phyloP scores from a whole-genome alignment of 2,888 invertebrate genomes.

The Caenorhabditis afra region DNA sequence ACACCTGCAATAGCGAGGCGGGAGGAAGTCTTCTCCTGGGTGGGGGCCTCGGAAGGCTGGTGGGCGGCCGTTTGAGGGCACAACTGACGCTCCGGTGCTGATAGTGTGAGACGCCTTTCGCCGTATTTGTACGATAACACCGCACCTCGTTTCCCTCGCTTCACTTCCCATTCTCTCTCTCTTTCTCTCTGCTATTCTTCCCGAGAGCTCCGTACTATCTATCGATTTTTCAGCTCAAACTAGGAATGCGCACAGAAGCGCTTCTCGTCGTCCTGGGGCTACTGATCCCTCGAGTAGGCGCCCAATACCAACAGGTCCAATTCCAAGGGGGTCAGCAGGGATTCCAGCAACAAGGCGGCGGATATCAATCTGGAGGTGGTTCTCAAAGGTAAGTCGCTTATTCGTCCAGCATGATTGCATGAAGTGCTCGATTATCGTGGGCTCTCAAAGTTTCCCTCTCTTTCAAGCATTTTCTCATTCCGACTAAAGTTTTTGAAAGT shows the following conservation, averaged over 20 bases:
- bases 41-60: constrained; percentile 43
- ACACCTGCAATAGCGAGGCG: too few species aligned
- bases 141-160: constrained; percentile 48
- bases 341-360: constrained; percentile 36
- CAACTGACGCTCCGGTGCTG: constrained; percentile 37
- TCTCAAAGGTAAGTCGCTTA: constrained; percentile 30
- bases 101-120: constrained; percentile 55
- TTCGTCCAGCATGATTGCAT: constrained; percentile 3
- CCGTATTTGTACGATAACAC: constrained; percentile 59
- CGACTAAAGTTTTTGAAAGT: not conserved
- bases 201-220: constrained; percentile 31
- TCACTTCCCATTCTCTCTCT: constrained; percentile 20
- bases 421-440: not conserved
- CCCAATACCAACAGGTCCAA: constrained; percentile 42
- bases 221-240: constrained; percentile 40
- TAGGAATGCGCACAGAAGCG: constrained; percentile 45
- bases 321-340: constrained; percentile 46
- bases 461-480: not conserved
- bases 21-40: constrained; percentile 35
- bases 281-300: constrained; percentile 9
- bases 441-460: not conserved
- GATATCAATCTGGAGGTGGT: constrained; percentile 38
- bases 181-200: constrained; percentile 19
- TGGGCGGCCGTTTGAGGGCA: constrained; percentile 53
- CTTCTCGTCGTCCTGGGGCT: constrained; percentile 40